Evolutionary conservation across 2,113 vertebrate species (phyloP).

Genomic region (Beaufortia kweichowensis): DNA sequence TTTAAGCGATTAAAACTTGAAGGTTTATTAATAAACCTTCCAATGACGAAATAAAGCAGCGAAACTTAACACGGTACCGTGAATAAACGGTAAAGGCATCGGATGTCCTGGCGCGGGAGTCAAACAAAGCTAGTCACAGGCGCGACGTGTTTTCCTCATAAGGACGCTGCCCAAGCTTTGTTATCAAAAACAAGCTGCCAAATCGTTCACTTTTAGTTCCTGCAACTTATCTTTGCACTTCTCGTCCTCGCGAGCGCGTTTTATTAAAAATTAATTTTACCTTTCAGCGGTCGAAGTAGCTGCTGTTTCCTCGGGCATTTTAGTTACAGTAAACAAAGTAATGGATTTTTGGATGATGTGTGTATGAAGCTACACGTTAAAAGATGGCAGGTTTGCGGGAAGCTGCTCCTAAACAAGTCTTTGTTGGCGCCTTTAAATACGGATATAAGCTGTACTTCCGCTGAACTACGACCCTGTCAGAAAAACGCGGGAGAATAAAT

Average conservation of each 20-base stretch:
- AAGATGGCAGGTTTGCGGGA: conserved; percentile 49
- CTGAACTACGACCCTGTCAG: conserved; percentile 56
- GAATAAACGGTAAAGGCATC: not conserved
- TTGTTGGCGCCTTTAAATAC: conserved; percentile 81
- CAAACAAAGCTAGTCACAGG: not conserved
- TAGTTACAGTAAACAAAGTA: not conserved
- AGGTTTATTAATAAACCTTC: not conserved
- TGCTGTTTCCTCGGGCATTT: conserved; percentile 74
- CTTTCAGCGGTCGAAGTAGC: conserved; percentile 61
- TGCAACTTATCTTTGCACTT: not conserved
- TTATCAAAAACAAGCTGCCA: conserved; percentile 1
- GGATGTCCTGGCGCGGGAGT: not conserved
- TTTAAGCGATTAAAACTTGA: not conserved
- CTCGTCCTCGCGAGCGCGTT: not conserved
- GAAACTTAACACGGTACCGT: not conserved
- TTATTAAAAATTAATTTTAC: conserved; percentile 55
- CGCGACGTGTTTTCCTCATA: not conserved
- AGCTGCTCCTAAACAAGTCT: conserved; percentile 39
- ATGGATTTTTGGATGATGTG: not conserved
- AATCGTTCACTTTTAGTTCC: not conserved
- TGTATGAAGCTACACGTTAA: not conserved
- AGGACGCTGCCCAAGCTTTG: not conserved
- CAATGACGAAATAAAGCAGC: conserved; percentile 28
- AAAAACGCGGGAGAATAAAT: conserved; percentile 71
- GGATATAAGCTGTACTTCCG: conserved; percentile 71